Conservation (phyloP, 1,140 invertebrate genomes). For the Euura saliciscinereae region DNA sequence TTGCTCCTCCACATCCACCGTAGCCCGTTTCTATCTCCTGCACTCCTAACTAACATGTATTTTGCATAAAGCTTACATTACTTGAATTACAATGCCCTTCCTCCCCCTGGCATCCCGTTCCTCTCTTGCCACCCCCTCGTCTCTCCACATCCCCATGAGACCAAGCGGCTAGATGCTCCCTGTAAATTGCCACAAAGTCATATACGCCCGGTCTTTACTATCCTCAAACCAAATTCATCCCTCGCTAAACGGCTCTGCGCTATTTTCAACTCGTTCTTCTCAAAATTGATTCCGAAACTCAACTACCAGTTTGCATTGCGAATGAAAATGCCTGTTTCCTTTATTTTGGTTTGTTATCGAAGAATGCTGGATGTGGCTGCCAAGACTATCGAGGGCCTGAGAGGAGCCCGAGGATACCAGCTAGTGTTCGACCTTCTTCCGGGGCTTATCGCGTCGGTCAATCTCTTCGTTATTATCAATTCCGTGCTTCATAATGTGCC, state of each 20-base stretch:
- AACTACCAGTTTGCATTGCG: not conserved
- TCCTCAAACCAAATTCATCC: conserved; percentile 3
- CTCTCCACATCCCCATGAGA: conserved; percentile 10
- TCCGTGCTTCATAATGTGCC: conserved; percentile 2
- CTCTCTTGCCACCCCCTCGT: conserved; percentile 17
- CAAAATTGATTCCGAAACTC: not conserved
- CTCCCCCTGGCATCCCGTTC: conserved; percentile 41
- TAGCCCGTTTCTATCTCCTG: conserved; percentile 43
- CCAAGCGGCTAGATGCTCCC: conserved; percentile 37
- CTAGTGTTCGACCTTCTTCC: conserved; percentile 1
- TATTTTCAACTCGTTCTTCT: not conserved
- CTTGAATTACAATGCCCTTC: conserved; percentile 55
- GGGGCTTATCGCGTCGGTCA: not conserved
- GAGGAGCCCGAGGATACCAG: not conserved
- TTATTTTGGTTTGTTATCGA: too few species aligned
- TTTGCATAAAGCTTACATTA: conserved; percentile 61
- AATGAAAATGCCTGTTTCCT: too few species aligned
- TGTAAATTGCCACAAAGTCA: conserved; percentile 53
- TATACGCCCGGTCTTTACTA: conserved; percentile 21
- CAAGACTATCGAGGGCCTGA: not conserved
- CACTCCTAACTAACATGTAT: conserved; percentile 59
- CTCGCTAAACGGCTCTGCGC: not conserved
- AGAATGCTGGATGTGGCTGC: not conserved
- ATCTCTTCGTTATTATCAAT: conserved; percentile 13
- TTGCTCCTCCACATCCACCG: not conserved